These are phyloP conservation scores for Cephus sareptanus DNA, from an alignment of 2,888 invertebrate genomes.

Conservation along the genomic window DNA sequence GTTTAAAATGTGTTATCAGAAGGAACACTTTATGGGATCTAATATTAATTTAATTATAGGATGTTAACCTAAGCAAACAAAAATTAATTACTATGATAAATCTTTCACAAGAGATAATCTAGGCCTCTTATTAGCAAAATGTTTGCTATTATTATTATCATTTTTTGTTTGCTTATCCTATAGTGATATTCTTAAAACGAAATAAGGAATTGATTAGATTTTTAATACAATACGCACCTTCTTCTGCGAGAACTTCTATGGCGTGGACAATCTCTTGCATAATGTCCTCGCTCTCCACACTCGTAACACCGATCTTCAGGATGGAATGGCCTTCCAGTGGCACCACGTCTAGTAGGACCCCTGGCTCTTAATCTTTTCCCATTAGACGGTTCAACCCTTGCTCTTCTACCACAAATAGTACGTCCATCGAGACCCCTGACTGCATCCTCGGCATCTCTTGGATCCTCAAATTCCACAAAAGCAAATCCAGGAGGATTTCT, in stretches of 20 bases:
- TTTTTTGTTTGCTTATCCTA: slow-evolving; percentile 18
- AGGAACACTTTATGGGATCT: background rate
- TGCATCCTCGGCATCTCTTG: slow-evolving; percentile 92
- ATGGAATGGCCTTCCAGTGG: slow-evolving; percentile 78
- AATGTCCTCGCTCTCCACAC: slow-evolving; percentile 93
- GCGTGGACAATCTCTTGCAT: slow-evolving; percentile 89
- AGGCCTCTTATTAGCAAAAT: slow-evolving; percentile 1
- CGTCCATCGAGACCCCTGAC: slow-evolving; percentile 81
- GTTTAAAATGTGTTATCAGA: background rate
- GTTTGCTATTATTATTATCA: background rate
- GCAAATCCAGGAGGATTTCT: slow-evolving; percentile 96
- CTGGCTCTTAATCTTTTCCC: slow-evolving; percentile 76
- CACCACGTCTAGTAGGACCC: slow-evolving; percentile 69
- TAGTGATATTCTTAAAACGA: slow-evolving; percentile 13
- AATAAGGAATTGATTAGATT: slow-evolving; percentile 15
- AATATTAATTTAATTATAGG: background rate
- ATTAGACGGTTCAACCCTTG: slow-evolving; percentile 92
- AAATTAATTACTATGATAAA: background rate
- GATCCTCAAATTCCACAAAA: slow-evolving; percentile 94
- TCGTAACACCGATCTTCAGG: slow-evolving; percentile 95
- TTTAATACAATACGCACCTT: slow-evolving; percentile 38
- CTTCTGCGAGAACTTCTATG: slow-evolving; percentile 70
- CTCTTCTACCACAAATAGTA: slow-evolving; percentile 88
- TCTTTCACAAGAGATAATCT: background rate
- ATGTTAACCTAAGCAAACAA: background rate